A percentile compares a stretch with the other conserved stretches of the same genome.
Evolutionary conservation across 2,113 vertebrate species (phyloP).

Genomic region (Oxygymnocypris stewartii): DNA sequence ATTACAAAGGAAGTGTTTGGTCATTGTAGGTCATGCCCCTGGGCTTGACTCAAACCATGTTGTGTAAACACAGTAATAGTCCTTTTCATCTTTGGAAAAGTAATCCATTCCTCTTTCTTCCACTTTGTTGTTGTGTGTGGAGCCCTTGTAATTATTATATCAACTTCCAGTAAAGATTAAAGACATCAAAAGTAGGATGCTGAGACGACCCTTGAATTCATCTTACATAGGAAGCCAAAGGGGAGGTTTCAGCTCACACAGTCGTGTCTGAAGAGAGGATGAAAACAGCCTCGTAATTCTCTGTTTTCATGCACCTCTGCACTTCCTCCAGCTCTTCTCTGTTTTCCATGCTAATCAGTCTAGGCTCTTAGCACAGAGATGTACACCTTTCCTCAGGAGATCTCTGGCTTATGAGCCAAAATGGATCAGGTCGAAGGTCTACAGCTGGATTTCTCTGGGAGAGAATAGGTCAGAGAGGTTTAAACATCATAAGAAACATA

Average conservation of each 20-base stretch:
- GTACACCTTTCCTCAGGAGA: slow-evolving; percentile 76
- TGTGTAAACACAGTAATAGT: slow-evolving; percentile 63
- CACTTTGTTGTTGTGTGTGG: slow-evolving; percentile 59
- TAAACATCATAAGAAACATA: slow-evolving; percentile 50
- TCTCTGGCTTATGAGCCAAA: slow-evolving; percentile 66
- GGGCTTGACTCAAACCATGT: slow-evolving; percentile 37
- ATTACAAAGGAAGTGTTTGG: slow-evolving; percentile 39
- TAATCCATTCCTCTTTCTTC: slow-evolving; percentile 44
- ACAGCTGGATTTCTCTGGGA: slow-evolving; percentile 73
- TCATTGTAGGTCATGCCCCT: slow-evolving; percentile 27
- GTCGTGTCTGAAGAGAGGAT: slow-evolving; percentile 78
- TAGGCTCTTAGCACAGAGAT: slow-evolving; percentile 65
- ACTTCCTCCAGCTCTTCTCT: slow-evolving; percentile 78
- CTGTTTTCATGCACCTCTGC: slow-evolving; percentile 77
- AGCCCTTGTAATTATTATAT: slow-evolving; percentile 51
- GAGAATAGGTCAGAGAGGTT: slow-evolving; percentile 59
- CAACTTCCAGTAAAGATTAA: slow-evolving; percentile 58
- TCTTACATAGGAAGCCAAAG: slow-evolving; percentile 48
- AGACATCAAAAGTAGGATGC: slow-evolving; percentile 32
- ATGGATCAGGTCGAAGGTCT: slow-evolving; percentile 67
- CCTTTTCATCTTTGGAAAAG: slow-evolving; percentile 46
- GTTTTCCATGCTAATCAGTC: slow-evolving; percentile 78
- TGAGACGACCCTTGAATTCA: slow-evolving; percentile 23
- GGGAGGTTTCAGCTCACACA: slow-evolving; percentile 81
- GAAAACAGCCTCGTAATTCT: slow-evolving; percentile 84